phyloP scores from a whole-genome alignment of 2,888 invertebrate genomes.

The Thumatha senex region DNA sequence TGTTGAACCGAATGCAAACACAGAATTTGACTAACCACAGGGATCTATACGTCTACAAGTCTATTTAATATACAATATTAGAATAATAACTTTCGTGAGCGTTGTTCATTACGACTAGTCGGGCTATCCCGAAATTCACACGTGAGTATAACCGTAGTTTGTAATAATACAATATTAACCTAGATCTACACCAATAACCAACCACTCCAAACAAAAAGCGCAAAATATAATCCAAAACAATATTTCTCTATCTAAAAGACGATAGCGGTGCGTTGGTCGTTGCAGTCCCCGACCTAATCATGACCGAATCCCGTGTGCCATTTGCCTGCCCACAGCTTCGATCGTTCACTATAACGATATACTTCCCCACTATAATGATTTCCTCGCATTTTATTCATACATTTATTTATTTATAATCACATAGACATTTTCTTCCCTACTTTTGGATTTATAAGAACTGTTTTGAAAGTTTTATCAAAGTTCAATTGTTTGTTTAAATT shows the following conservation, averaged over 20 bases:
- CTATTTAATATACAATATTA: too few relatives aligned
- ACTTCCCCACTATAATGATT: conserved; percentile 33
- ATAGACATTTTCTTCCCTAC: not conserved
- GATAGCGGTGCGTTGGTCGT: conserved; percentile 47
- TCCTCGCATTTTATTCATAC: conserved; percentile 35
- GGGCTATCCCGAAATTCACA: too few relatives aligned
- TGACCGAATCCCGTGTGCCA: conserved; percentile 61
- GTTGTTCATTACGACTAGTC: too few relatives aligned
- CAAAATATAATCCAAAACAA: conserved; percentile 33
- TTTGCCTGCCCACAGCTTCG: conserved; percentile 58
- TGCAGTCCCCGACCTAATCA: conserved; percentile 77
- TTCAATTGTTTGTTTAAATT: not conserved
- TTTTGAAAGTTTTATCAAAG: not conserved
- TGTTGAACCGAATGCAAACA: too few relatives aligned
- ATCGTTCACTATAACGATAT: conserved; percentile 46
- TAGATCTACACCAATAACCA: not conserved
- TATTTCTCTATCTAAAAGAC: conserved; percentile 46
- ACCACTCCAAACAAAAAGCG: conserved; percentile 8
- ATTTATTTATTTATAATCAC: conserved; percentile 25
- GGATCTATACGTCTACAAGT: too few relatives aligned
- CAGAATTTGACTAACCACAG: too few relatives aligned
- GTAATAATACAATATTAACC: too few relatives aligned
- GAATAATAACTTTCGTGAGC: too few relatives aligned
- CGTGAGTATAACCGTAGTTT: too few relatives aligned
- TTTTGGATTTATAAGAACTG: not conserved